Evolutionary conservation across 2,888 invertebrate genomes (phyloP).

Genomic region (Eurytoma californica): DNA sequence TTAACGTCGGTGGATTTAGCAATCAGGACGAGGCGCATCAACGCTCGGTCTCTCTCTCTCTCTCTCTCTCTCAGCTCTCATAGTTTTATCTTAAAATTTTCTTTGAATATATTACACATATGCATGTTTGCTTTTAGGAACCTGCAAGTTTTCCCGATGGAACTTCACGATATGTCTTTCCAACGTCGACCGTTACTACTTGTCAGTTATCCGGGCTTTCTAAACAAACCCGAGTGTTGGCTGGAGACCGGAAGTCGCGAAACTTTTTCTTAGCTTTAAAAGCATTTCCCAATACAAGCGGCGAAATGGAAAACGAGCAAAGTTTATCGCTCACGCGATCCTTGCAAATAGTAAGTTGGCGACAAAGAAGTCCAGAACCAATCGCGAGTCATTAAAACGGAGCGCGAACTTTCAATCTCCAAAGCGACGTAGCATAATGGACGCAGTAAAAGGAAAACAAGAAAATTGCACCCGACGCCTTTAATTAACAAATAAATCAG

Average conservation of each 20-base stretch:
- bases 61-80: neutral
- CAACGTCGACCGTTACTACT: slow-evolving; percentile 30
- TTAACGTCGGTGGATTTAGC: slow-evolving; percentile 7
- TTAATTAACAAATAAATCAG: slow-evolving; percentile 48
- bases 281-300: neutral
- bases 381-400: too few species aligned
- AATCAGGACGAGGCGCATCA: slow-evolving; percentile 25
- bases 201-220: slow-evolving; percentile 20
- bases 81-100: slow-evolving; percentile 5
- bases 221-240: neutral
- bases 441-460: neutral
- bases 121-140: slow-evolving; percentile 46
- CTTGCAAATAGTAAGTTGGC: too few species aligned
- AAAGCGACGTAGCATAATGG: neutral
- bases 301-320: neutral
- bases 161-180: slow-evolving; percentile 56
- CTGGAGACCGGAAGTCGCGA: slow-evolving; percentile 23
- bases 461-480: slow-evolving; percentile 8
- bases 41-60: neutral
- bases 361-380: neutral
- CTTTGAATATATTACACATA: slow-evolving; percentile 27
- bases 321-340: neutral
- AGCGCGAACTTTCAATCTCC: neutral
- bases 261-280: slow-evolving; percentile 24
- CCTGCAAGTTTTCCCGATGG: slow-evolving; percentile 55